Conservation (phyloP, 2,113 vertebrate genomes). For the Erpornis zantholeuca region DNA sequence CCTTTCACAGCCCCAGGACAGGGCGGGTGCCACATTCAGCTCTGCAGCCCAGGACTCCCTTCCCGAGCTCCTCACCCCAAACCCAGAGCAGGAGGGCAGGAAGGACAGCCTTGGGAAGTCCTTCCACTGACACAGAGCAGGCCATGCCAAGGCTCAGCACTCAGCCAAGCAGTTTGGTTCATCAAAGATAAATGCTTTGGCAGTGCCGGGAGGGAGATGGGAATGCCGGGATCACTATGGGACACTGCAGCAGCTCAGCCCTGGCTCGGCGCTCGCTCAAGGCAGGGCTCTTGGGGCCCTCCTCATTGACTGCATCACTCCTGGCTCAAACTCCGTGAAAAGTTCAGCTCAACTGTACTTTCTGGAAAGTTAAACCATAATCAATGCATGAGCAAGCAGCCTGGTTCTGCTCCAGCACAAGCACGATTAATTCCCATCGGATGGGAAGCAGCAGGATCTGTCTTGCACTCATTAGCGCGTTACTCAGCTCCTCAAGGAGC, state of each 20-base stretch:
- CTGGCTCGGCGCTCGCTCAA: not conserved
- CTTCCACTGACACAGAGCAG: rapidly evolving
- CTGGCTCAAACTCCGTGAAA: not conserved
- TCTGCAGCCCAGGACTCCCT: rapidly evolving
- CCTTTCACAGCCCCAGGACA: not conserved
- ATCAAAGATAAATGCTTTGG: not conserved
- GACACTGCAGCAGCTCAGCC: not conserved
- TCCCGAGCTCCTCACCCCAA: not conserved
- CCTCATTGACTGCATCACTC: not conserved
- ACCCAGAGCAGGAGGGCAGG: not conserved
- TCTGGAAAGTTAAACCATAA: not conserved
- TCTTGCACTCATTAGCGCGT: not conserved
- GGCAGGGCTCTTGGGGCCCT: not conserved
- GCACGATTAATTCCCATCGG: not conserved
- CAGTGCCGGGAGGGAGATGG: not conserved
- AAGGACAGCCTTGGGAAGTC: not conserved
- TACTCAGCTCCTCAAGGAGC: not conserved
- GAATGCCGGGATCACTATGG: not conserved
- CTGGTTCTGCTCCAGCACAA: not conserved
- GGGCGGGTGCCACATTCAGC: not conserved
- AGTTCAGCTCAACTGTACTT: not conserved
- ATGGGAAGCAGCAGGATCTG: not conserved
- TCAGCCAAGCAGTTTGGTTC: not conserved
- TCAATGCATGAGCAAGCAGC: not conserved
- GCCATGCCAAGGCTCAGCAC: not conserved